Base-by-base conservation (phyloP, 1,140 invertebrate genomes). In the Achroia grisella region DNA sequence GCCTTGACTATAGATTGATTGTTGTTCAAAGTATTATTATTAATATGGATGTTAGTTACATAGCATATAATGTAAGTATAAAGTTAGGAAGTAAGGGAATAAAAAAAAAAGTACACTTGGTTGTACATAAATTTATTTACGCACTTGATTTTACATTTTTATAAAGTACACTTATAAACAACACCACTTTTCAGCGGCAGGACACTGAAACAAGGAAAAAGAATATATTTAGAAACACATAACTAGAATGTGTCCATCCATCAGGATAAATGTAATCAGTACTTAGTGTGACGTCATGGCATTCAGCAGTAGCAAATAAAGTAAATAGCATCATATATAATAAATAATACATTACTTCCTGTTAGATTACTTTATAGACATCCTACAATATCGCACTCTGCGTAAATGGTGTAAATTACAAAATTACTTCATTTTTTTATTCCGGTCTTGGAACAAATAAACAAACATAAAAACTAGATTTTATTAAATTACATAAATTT, bases 301-400 rank as follows among this genome's bases (percentile, higher is more conserved):
- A 75, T 39, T 85, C 81, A 78, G 81, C 56, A 85, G 81, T 85
- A 85, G 81, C 81, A 85, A 85, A 85, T 85, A 77, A 63, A 56
- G 56, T 52, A 48, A 59, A 37, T 61, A 49, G 66, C 80, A 84
- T 84, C 80, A 84, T 73, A 59, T 62, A 27, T 5, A 17, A 35
- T 15, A 12, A 40, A 40, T 23, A 42, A 12, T 23, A 13, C 9
- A 15, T 35, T 42, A 33, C 10, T 34, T 35, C 14, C 6, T 15
- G 15, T 11, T 28, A 10, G 14, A 15, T 15, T 35, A 9, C 2
- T 13, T 3, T 35, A n/a, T n/a, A n/a, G n/a, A n/a, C n/a, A n/a
- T n/a, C n/a, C n/a, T n/a, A n/a, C n/a, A n/a, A n/a, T n/a, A n/a
- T n/a, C n/a, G n/a, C n/a, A n/a, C n/a, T n/a, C n/a, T n/a, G n/a